Evolutionary conservation across 2,888 invertebrate species (phyloP), one percentile per base, ranked within the genome.

Genomic region (Heliconius erato): DNA sequence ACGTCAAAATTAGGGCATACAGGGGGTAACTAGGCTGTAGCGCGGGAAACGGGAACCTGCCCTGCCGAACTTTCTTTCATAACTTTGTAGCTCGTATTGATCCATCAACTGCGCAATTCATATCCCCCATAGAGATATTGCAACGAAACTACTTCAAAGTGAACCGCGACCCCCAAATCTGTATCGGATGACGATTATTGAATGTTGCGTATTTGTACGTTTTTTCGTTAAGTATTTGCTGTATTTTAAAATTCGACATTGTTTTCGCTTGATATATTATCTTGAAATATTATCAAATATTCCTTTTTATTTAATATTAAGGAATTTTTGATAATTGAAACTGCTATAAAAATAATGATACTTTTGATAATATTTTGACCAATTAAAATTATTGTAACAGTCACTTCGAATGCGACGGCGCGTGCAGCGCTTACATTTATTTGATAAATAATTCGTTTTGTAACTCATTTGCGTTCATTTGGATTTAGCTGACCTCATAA

Each of bases 1-100:
- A 91, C 91, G 91, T 92, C 94, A 94, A 93, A 95, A 95, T 95
- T 95, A 95, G 95, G 95, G 94, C 95, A 95, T 95, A 93, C 94
- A 94, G 91, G 94, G 94, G 93, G 95, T 93, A 95, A 94, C 95
- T 95, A 95, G 95, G 95, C 94, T 94, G 94, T 92, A 94, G 92
- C 92, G 77, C 91, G 94, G 91, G 94, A 90, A 90, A 94, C 93
- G 92, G 92, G 90, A 90, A 92, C 93, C 92, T 92, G 93, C 94
- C 94, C 92, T 94, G 93, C 94, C 94, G 92, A 95, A 95, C 92
- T 95, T 95, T 93, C 95, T 95, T 95, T 95, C 95, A 95, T 95
- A 95, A 95, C 95, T 95, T 94, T 92, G 94, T 92, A 93, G 92
- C 93, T 89, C 88, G 93, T 95, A 95, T 95, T 94, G 95, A 95